These are phyloP conservation scores for Mizuhopecten yessoensis DNA, from an alignment of 1,140 invertebrate genomes.

Conservation along the genomic window DNA sequence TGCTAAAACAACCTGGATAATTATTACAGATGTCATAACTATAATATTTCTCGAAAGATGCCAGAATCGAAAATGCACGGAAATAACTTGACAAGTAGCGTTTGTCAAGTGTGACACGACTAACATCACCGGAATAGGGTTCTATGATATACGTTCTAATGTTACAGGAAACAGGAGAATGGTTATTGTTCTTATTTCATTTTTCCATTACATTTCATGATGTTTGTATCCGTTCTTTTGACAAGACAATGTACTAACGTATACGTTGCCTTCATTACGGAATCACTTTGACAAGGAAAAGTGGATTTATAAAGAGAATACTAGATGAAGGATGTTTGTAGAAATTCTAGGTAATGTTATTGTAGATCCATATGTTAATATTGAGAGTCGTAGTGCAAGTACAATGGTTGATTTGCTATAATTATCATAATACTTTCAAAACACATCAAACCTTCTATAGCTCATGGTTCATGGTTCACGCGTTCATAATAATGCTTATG, in stretches of 20 bases:
- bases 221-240: too few species aligned
- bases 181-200: too few species aligned
- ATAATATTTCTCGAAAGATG: not conserved
- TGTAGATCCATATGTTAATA: not conserved
- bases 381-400: not conserved
- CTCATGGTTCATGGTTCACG: not conserved
- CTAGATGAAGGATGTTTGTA: not conserved
- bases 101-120: not conserved
- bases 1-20: not conserved
- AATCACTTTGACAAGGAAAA: not conserved
- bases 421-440: not conserved
- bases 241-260: not conserved
- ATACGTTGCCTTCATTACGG: not conserved
- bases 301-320: not conserved
- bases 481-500: not conserved
- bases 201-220: too few species aligned
- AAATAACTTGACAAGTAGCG: not conserved
- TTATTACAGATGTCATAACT: not conserved
- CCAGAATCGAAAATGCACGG: not conserved
- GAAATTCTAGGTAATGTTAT: not conserved
- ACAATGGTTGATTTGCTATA: not conserved
- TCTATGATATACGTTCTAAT: not conserved
- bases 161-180: too few species aligned
- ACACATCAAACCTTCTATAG: not conserved
- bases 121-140: not conserved